phyloP scores from a whole-genome alignment of 1,140 invertebrate genomes.

The Caenorhabditis inopinata region DNA sequence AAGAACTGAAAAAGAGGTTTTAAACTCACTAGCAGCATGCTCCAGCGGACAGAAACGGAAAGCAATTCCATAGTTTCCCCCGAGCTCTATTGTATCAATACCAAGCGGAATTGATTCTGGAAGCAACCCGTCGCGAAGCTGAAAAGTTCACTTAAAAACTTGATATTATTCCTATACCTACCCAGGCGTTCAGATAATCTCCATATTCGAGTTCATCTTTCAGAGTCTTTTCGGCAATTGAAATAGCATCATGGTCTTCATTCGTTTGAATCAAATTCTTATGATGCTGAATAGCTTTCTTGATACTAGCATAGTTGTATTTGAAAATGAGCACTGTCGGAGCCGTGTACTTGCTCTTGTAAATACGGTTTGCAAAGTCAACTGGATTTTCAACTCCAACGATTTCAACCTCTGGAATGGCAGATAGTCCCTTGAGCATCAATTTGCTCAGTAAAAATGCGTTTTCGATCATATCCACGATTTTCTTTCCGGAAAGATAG shows the following conservation, averaged over 20 bases:
- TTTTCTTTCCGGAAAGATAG: constrained; percentile 49
- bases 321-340: constrained; percentile 53
- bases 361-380: constrained; percentile 48
- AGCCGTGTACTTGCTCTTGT: constrained; percentile 49
- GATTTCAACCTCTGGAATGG: constrained; percentile 43
- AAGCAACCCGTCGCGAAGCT: constrained; percentile 89
- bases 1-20: not conserved
- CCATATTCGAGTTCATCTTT: constrained; percentile 51
- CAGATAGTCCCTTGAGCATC: constrained; percentile 51
- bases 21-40: constrained; percentile 68
- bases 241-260: constrained; percentile 28
- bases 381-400: constrained; percentile 49
- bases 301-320: constrained; percentile 39
- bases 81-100: constrained; percentile 78
- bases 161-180: constrained; percentile 36
- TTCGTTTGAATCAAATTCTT: constrained; percentile 17
- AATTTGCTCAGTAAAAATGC: constrained; percentile 53
- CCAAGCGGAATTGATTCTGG: constrained; percentile 80
- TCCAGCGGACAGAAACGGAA: constrained; percentile 84
- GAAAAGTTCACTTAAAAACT: constrained; percentile 28
- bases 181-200: constrained; percentile 61
- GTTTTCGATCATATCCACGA: constrained; percentile 48
- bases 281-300: constrained; percentile 36
- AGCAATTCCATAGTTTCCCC: constrained; percentile 78
- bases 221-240: constrained; percentile 37